Percentiles rank a stretch among this genome's conserved stretches.
These are phyloP conservation scores for Apostichopus leukothele DNA, from an alignment of 53 echinoderm and acorn worm species.

Conservation along the genomic window DNA sequence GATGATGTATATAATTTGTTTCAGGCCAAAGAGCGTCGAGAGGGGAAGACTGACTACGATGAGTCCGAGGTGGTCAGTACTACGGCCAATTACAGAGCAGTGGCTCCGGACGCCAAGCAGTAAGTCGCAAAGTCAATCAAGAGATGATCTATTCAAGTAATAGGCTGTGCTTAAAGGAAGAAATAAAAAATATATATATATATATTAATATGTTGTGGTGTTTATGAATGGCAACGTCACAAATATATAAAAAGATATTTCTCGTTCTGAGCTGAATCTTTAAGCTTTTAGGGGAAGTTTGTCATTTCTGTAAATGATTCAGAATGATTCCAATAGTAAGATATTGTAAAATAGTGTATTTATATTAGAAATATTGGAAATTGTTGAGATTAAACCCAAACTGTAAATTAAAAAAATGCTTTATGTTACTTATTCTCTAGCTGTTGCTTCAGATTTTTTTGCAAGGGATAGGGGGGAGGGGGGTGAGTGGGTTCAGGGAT, in stretches of 20 bases:
- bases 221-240: too few relatives aligned
- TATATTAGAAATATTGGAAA: too few relatives aligned
- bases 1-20: background rate
- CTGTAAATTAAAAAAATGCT: too few relatives aligned
- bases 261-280: background rate
- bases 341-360: too few relatives aligned
- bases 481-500: background rate
- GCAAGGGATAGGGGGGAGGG: too few relatives aligned
- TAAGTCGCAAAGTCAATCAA: constrained; percentile 42
- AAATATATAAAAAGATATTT: background rate
- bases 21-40: constrained; percentile 91
- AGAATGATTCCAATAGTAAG: too few relatives aligned
- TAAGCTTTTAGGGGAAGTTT: background rate
- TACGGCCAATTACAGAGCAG: constrained; percentile 97
- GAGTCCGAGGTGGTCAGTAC: constrained; percentile 94
- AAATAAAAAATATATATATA: too few relatives aligned
- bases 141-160: too few relatives aligned
- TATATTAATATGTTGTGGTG: background rate
- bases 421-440: too few relatives aligned
- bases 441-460: too few relatives aligned
- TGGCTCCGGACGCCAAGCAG: constrained; percentile 93
- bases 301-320: background rate
- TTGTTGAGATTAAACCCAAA: too few relatives aligned
- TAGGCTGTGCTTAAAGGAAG: too few relatives aligned
- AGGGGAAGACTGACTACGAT: constrained; percentile 94